These are phyloP conservation scores for Bombus pyrosoma DNA, from an alignment of 1,140 invertebrate genomes.

Conservation along the genomic window DNA sequence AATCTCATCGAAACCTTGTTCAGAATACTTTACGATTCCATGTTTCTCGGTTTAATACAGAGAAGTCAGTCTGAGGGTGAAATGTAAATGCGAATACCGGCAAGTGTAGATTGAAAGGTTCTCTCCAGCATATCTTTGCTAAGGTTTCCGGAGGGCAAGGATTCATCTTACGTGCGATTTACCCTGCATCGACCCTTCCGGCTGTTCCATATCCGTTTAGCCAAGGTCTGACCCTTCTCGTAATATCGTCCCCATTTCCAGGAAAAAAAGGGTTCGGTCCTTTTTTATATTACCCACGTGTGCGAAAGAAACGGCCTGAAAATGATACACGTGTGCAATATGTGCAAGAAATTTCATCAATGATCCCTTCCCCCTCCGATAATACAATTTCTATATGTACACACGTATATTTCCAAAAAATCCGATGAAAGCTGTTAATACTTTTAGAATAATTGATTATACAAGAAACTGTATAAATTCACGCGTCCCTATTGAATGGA, in stretches of 20 bases:
- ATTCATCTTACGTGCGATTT: conserved; percentile 27
- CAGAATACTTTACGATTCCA: neutral
- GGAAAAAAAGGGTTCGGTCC: neutral
- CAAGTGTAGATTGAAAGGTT: conserved; percentile 16
- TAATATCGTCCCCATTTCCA: conserved; percentile 23
- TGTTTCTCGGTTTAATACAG: neutral
- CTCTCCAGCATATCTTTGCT: conserved; percentile 3
- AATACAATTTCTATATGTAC: neutral
- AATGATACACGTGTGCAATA: conserved; percentile 23
- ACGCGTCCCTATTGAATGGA: neutral
- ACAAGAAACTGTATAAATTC: neutral
- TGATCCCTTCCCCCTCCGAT: neutral
- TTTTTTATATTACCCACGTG: conserved; percentile 8
- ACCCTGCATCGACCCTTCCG: neutral
- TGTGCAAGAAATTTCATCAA: neutral
- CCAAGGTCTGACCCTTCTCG: conserved; percentile 26
- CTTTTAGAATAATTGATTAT: neutral
- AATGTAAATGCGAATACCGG: conserved; percentile 24
- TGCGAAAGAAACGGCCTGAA: neutral
- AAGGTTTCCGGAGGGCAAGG: conserved; percentile 21
- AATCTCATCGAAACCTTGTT: neutral
- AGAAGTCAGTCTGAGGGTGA: neutral
- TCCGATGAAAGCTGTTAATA: neutral
- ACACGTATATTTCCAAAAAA: neutral
- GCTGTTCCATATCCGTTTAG: conserved; percentile 20